These are phyloP conservation scores for Eubucco bourcierii DNA, from an alignment of 2,113 vertebrate genomes.

Conservation along the genomic window DNA sequence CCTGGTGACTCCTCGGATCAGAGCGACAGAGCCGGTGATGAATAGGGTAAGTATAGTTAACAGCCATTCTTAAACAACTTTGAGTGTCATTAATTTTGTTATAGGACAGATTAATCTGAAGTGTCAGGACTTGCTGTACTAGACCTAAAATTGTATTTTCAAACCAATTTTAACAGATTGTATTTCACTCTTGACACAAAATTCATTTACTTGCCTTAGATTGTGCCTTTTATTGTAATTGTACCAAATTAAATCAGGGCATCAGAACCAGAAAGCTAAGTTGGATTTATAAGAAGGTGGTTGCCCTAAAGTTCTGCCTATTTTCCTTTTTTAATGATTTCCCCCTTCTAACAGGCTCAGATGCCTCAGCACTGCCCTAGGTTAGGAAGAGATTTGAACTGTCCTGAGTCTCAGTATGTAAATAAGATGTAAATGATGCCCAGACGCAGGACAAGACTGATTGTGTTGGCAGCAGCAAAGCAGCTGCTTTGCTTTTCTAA, in stretches of 20 bases:
- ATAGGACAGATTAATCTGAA: conserved; percentile 77
- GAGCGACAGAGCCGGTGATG: conserved; percentile 69
- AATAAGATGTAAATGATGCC: conserved; percentile 8
- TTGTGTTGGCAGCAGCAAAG: not conserved
- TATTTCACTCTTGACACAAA: conserved; percentile 78
- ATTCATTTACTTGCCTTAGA: conserved; percentile 66
- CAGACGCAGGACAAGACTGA: not conserved
- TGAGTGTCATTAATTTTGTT: conserved; percentile 76
- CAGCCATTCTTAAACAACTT: conserved; percentile 77
- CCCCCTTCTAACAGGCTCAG: not conserved
- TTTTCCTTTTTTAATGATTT: not conserved
- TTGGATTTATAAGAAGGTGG: not conserved
- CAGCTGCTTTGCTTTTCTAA: not conserved
- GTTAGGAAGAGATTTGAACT: not conserved
- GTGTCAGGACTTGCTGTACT: conserved; percentile 76
- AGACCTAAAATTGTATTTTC: conserved; percentile 78
- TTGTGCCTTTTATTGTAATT: conserved; percentile 72
- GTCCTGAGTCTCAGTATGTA: not conserved
- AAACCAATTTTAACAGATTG: conserved; percentile 78
- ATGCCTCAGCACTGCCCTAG: not conserved
- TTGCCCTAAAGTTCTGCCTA: not conserved
- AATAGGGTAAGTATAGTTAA: conserved; percentile 77
- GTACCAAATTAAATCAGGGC: conserved; percentile 61
- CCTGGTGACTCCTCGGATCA: conserved; percentile 66
- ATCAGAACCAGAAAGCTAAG: conserved; percentile 42